Base-by-base conservation (phyloP, 1,140 invertebrate species). In the Drosophila saltans region DNA sequence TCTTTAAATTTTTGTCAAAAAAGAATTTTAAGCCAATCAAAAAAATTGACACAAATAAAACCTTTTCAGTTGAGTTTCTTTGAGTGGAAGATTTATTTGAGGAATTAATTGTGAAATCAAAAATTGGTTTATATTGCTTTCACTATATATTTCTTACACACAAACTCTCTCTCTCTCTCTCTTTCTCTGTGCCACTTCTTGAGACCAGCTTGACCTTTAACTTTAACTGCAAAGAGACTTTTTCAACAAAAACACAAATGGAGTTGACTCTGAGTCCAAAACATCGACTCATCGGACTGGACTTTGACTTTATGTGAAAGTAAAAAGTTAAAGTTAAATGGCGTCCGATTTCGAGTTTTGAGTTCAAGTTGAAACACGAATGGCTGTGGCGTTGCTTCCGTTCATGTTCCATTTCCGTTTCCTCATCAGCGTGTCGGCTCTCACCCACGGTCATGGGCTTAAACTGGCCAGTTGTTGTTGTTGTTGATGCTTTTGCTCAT, bases 331-430 rank as follows among this genome's bases (percentile, higher is more conserved):
- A 59, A 59, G 45, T 52, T 24, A 52, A 52, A 52, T 52, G 45
- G 45, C 45, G 45, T 52, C 45, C 45, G 45, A 40, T 21, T 60
- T 40, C 36, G 21, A 21, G 24, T 60, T 43, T 26, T 26, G 28
- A 45, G 40, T 62, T n/a, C 24, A 26, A 57, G 57, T 59, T 39
- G 57, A 59, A 48, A 40, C 56, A 68, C 71, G 58, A 55, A 78
- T 69, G 70, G 72, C 72, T 65, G 58, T 62, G 64, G 61, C 62
- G 52, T 66, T 66, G 66, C 55, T 81, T 84, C 83, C 83, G 83
- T 59, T 88, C 64, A 75, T 88, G 69, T 83, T 82, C 77, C 83
- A 89, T 81, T 89, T 88, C 84, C 84, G 84, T 64, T 88, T 88
- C 67, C 80, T 60, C 80, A 74, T 80, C 80, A 77, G 68, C 62